phyloP scores from a whole-genome alignment of 30 jellyfish, hydroid and myxozoan genomes.

The Sanderia malayensis region DNA sequence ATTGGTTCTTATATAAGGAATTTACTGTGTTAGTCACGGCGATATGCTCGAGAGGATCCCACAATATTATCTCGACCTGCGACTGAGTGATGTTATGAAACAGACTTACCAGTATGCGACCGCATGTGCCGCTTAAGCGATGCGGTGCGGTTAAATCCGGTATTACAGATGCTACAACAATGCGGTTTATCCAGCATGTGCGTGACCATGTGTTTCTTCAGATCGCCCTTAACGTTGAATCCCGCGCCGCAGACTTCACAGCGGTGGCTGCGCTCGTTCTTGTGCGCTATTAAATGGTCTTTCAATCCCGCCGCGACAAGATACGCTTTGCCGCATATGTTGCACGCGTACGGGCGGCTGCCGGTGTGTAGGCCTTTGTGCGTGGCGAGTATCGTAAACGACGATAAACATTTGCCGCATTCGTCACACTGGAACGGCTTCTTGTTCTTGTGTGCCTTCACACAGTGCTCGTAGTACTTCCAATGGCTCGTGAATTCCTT shows the following conservation, averaged over 20 bases:
- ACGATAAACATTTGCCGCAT: conserved; percentile 48
- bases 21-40: background rate
- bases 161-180: conserved; percentile 25
- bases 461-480: conserved; percentile 55
- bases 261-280: conserved; percentile 49
- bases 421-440: conserved; percentile 47
- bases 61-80: background rate
- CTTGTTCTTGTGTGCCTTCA: conserved; percentile 31
- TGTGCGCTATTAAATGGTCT: conserved; percentile 47
- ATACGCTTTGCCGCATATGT: conserved; percentile 45
- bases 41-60: background rate
- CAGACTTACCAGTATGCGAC: conserved; percentile 37
- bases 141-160: conserved; percentile 55
- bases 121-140: conserved; percentile 49
- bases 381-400: conserved; percentile 52
- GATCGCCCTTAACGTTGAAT: conserved; percentile 52
- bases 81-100: background rate
- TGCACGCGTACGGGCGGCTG: conserved; percentile 38
- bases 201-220: conserved; percentile 51
- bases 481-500: conserved; percentile 54
- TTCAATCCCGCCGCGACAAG: conserved; percentile 56
- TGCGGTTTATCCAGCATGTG: conserved; percentile 54
- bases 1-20: background rate
- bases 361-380: conserved; percentile 60
- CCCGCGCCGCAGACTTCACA: conserved; percentile 40